Evolutionary conservation across 2,113 vertebrate species (phyloP).

Genomic region (Irena cyanogastra): DNA sequence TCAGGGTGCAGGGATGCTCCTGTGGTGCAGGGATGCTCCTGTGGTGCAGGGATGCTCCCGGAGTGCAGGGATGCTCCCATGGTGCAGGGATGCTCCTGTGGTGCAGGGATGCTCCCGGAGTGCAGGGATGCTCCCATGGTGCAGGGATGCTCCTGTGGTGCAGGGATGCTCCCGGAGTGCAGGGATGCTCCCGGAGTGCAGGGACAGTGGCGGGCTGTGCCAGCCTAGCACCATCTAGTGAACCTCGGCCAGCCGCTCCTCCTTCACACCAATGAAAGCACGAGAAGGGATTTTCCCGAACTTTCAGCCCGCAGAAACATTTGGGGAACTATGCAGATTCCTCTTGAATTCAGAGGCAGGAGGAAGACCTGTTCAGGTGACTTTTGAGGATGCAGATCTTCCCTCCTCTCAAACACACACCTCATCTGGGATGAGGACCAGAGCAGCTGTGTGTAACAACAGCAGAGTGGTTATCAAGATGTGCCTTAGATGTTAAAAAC

Average conservation of each 20-base stretch:
- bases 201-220: background rate
- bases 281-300: rapidly evolving
- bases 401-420: background rate
- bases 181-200: too few relatives aligned
- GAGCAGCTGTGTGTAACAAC: background rate
- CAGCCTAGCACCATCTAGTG: background rate
- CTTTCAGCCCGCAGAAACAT: background rate
- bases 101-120: too few relatives aligned
- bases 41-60: too few relatives aligned
- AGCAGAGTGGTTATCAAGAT: rapidly evolving
- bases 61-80: too few relatives aligned
- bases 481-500: background rate
- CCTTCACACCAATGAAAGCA: rapidly evolving
- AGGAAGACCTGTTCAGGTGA: background rate
- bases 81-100: too few relatives aligned
- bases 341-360: background rate
- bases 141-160: too few relatives aligned
- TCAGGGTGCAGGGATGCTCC: too few relatives aligned
- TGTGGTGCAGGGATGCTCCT: too few relatives aligned
- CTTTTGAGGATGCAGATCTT: background rate
- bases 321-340: background rate
- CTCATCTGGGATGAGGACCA: background rate
- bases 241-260: background rate
- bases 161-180: too few relatives aligned
- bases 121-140: too few relatives aligned